Evolutionary conservation across 2,888 invertebrate species (phyloP).

Genomic region (Auanema sp.): DNA sequence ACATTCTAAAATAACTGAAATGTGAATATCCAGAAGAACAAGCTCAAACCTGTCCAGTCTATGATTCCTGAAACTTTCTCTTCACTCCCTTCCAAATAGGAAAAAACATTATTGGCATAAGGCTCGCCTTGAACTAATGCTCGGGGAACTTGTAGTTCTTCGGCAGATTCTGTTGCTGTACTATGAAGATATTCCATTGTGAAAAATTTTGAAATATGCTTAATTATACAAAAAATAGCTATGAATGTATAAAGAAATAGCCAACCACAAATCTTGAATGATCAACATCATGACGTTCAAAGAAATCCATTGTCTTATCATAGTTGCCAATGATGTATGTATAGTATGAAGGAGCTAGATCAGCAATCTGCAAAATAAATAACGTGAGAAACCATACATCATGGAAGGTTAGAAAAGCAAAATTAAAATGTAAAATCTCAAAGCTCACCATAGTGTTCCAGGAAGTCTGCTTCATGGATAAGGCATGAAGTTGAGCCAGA

Average conservation of each 20-base stretch:
- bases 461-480: slow-evolving; percentile 45
- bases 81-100: slow-evolving; percentile 32
- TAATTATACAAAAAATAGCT: not conserved
- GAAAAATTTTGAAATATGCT: slow-evolving; percentile 41
- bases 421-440: not conserved
- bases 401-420: not conserved
- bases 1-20: slow-evolving; percentile 36
- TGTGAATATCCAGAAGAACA: not conserved
- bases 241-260: not conserved
- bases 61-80: slow-evolving; percentile 44
- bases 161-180: slow-evolving; percentile 43
- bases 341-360: slow-evolving; percentile 42
- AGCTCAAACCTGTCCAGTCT: slow-evolving; percentile 55
- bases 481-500: slow-evolving; percentile 52
- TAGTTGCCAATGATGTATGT: slow-evolving; percentile 37
- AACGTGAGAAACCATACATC: not conserved
- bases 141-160: slow-evolving; percentile 34
- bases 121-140: slow-evolving; percentile 58
- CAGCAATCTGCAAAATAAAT: slow-evolving; percentile 27
- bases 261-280: slow-evolving; percentile 40
- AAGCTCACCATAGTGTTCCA: slow-evolving; percentile 47
- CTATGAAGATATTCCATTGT: slow-evolving; percentile 40
- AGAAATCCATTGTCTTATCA: slow-evolving; percentile 38
- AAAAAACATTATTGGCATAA: slow-evolving; percentile 50
- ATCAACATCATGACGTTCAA: slow-evolving; percentile 42